Conservation (phyloP, 2,113 vertebrate species). For the Pimephales promelas region DNA sequence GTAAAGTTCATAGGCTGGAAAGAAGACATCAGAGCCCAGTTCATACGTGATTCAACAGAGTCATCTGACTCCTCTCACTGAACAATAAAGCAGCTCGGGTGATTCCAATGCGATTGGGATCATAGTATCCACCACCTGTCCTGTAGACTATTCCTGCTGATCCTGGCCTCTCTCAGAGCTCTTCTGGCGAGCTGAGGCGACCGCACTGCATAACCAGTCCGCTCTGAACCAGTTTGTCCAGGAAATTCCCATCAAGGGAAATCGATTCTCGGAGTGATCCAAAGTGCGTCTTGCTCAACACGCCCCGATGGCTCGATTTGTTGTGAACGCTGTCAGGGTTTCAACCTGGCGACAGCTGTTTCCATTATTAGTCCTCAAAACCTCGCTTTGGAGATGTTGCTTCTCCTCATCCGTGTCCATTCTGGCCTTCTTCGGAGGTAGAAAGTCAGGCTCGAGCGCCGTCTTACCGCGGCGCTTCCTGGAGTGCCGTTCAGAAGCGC, state of each 20-base stretch:
- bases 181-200: neutral
- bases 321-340: conserved; percentile 66
- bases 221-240: conserved; percentile 45
- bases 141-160: neutral
- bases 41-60: conserved; percentile 13
- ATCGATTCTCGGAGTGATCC: conserved; percentile 25
- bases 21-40: neutral
- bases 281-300: conserved; percentile 66
- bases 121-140: conserved; percentile 9
- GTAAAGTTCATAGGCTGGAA: neutral
- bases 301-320: conserved; percentile 79
- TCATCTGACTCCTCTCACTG: conserved; percentile 9
- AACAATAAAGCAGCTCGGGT: conserved; percentile 14
- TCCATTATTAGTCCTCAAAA: conserved; percentile 45
- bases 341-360: conserved; percentile 66
- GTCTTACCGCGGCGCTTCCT: conserved; percentile 81
- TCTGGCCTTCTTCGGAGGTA: conserved; percentile 84
- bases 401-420: conserved; percentile 74
- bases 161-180: conserved; percentile 2
- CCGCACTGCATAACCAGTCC: conserved; percentile 29
- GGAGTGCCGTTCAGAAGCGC: conserved; percentile 64
- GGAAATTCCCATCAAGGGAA: conserved; percentile 45
- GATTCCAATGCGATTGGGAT: neutral
- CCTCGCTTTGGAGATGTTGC: conserved; percentile 50
- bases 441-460: conserved; percentile 75